These are phyloP conservation scores for Sternotherus odoratus DNA, from an alignment of 2,797 vertebrate species.

Conservation along the genomic window DNA sequence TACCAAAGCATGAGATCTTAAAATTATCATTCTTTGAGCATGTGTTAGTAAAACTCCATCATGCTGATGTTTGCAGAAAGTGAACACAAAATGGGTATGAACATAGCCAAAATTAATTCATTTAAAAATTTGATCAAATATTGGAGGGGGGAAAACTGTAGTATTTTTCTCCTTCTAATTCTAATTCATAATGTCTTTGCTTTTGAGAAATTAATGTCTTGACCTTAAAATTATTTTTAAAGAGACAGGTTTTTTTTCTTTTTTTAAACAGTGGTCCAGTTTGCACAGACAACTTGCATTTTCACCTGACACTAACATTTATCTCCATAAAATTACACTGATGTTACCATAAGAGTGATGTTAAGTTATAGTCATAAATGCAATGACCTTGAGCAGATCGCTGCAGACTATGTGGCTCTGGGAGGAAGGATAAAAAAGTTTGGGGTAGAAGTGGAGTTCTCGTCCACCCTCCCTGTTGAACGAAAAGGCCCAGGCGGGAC, in stretches of 20 bases:
- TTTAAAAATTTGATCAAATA: not conserved
- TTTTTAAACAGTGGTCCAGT: not conserved
- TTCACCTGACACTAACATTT: not conserved
- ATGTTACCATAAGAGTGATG: not conserved
- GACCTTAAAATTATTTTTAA: not conserved
- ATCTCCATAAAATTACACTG: not conserved
- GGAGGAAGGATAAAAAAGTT: too few relatives aligned
- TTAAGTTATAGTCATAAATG: too few relatives aligned
- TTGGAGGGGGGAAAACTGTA: not conserved
- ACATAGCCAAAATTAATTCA: not conserved
- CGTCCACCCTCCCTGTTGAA: too few relatives aligned
- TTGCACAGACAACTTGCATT: not conserved
- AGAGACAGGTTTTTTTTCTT: not conserved
- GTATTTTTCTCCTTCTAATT: not conserved
- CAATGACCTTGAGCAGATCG: too few relatives aligned
- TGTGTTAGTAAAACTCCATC: not conserved
- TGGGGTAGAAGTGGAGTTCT: too few relatives aligned
- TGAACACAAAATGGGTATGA: not conserved
- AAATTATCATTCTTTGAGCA: not conserved
- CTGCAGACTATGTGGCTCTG: too few relatives aligned
- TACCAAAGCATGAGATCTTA: not conserved
- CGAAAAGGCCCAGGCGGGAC: too few relatives aligned
- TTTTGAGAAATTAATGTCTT: not conserved
- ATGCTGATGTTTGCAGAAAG: not conserved
- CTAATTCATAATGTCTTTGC: not conserved